Base-by-base conservation (phyloP, 2,888 invertebrate species). In the Spilosoma lubricipeda region DNA sequence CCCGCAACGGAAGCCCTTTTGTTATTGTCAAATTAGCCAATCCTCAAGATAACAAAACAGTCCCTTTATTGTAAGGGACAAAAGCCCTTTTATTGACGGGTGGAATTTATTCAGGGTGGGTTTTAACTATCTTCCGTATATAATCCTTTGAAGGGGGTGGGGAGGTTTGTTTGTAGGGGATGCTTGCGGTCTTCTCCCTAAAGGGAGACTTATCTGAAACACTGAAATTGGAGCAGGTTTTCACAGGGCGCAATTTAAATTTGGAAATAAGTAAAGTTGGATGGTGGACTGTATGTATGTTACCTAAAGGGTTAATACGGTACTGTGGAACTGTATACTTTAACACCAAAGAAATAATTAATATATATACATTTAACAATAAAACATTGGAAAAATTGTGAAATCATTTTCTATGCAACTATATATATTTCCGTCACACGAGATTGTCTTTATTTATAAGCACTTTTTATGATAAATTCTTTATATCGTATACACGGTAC, bases 1-100 rank as follows among this genome's bases (percentile, higher is more conserved):
- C 94, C 94, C 94, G 85, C 84, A 89, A 89, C 92, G 92, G 91
- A 92, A 90, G 87, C 91, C 93, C 94, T 93, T 94, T 95, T 95
- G 95, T 95, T 95, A 93, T 95, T 95, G 94, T 94, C 95, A 95
- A 95, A 95, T 95, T 95, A 95, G 94, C 91, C 95, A 94, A 94
- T 95, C 94, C 95, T 95, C 95, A 95, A 95, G 95, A 95, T 95
- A 95, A 95, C 95, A 95, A 95, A 94, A 95, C 94, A 94, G 30
- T 89, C 93, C 95, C 94, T 94, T 94, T 93, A 86, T 89, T 75
- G 74, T 74, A 90, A 92, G 91, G 93, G 92, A 94, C 94, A 95
- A 94, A 92, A 92, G 92, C 91, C 92, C 92, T 91, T 93, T 93
- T 94, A 95, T 95, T 94, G 94, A 94, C 93, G 94, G 89, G 84